Percentiles rank a stretch among this genome's conserved stretches.
Evolutionary conservation across 2,888 invertebrate genomes (phyloP).

Genomic region (Apodemia hepburni): DNA sequence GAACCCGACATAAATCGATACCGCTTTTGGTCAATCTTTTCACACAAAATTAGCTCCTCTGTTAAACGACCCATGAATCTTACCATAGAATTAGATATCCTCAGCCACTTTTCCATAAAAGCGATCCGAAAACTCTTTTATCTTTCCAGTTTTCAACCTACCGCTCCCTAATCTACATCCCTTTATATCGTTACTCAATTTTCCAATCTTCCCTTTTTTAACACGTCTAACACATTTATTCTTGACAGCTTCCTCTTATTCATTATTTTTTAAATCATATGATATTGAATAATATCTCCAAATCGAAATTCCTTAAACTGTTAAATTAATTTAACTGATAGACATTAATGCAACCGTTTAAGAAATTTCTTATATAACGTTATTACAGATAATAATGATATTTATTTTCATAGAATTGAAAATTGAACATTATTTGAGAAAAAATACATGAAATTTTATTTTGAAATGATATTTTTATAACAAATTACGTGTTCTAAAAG

Average conservation of each 20-base stretch:
- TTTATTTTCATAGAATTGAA: too few species aligned
- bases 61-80: neutral
- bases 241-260: neutral
- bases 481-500: too few species aligned
- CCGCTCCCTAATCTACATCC: neutral
- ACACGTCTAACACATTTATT: neutral
- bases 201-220: neutral
- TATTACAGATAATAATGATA: too few species aligned
- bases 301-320: neutral
- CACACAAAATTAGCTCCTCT: neutral
- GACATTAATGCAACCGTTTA: too few species aligned
- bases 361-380: too few species aligned
- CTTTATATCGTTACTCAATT: neutral
- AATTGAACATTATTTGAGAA: too few species aligned
- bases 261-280: neutral
- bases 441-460: too few species aligned
- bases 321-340: too few species aligned
- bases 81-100: neutral
- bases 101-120: neutral
- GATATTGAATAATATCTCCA: neutral
- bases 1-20: too few species aligned
- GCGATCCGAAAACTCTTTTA: conserved; percentile 1
- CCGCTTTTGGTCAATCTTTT: neutral
- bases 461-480: too few species aligned
- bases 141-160: neutral